Evolutionary conservation across 2,797 vertebrate genomes (phyloP), one percentile per base, ranked within the genome.

Genomic region (Centropyge bicolor): DNA sequence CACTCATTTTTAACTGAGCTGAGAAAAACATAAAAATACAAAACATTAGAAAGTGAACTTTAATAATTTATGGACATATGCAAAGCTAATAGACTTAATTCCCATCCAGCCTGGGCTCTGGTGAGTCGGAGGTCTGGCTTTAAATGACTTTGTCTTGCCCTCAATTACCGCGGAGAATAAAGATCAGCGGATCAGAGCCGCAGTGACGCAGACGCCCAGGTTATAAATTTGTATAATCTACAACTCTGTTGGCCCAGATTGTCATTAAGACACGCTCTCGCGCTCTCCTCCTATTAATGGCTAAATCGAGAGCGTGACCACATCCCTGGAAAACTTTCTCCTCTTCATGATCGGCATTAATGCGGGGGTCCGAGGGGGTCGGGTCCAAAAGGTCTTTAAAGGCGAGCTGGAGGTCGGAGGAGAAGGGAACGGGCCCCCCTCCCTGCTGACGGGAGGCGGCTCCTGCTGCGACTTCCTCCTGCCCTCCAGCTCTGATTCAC

Each of bases 211-310:
- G 72, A 65, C 20, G 80, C 80, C 76, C 61, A 67, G 81, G 87
- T 86, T 84, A 87, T 86, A 83, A 84, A 90, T 89, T 67, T 83
- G 82, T 86, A 84, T 90, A 84, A 89, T 90, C 76, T 82, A 81
- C 76, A 77, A 76, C 70, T 86, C 77, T 55, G 77, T 59, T 75
- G 87, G 81, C 78, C 49, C 72, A 38, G 67, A 69, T 65, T 17
- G 76, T 40, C 71, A 88, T 91, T 80, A 87, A 84, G 80, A 86
- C 76, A 69, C 31, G 31, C 59, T 78, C 64, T 60, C 24, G 8
- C 84, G 89, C 80, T 27, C 80, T 86, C 68, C 13, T 78, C 75
- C 82, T 81, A 46, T 84, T 78, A 86, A 86, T 54, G 57, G 27
- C 27, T 46, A 66, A 76, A 86, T 85, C 14, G 8, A 62, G 86